Evolutionary conservation across 2,113 vertebrate genomes (phyloP).

Genomic region (Pseudopodoces humilis): DNA sequence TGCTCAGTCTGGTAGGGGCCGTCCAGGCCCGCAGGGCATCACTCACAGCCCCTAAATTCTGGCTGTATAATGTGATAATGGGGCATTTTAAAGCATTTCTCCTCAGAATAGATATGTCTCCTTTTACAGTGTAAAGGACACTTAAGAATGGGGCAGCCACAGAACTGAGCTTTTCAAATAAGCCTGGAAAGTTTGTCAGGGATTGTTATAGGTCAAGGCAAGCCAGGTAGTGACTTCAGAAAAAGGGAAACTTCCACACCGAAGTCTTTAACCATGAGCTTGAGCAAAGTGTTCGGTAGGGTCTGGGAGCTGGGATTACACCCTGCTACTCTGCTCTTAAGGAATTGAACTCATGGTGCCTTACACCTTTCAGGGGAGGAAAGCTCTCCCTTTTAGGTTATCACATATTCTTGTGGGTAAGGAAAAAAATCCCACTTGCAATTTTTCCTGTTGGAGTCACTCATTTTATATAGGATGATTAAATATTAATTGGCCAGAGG

Average conservation of each 20-base stretch:
- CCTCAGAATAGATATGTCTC: not conserved
- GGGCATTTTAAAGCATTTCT: not conserved
- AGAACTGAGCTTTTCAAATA: not conserved
- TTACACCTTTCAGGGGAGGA: not conserved
- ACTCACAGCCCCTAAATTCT: not conserved
- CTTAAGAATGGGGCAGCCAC: not conserved
- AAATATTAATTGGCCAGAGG: not conserved
- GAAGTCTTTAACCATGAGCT: not conserved
- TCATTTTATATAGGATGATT: not conserved
- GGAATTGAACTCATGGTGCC: not conserved
- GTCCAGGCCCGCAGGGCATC: not conserved
- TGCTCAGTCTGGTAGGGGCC: not conserved
- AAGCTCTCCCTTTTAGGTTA: not conserved
- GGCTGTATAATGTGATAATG: fast-evolving
- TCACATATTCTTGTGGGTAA: not conserved
- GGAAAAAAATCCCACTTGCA: not conserved
- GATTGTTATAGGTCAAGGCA: not conserved
- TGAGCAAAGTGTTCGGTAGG: not conserved
- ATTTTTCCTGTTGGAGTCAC: not conserved
- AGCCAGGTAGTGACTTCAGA: not conserved
- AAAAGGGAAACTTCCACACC: not conserved
- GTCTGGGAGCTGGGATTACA: not conserved
- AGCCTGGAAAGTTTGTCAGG: not conserved
- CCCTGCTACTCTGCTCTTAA: not conserved
- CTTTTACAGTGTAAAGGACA: not conserved